A percentile compares a stretch with the other conserved stretches of the same genome.
Evolutionary conservation across 2,888 invertebrate genomes (phyloP).

Genomic region (Eudasyphora cyanicolor): DNA sequence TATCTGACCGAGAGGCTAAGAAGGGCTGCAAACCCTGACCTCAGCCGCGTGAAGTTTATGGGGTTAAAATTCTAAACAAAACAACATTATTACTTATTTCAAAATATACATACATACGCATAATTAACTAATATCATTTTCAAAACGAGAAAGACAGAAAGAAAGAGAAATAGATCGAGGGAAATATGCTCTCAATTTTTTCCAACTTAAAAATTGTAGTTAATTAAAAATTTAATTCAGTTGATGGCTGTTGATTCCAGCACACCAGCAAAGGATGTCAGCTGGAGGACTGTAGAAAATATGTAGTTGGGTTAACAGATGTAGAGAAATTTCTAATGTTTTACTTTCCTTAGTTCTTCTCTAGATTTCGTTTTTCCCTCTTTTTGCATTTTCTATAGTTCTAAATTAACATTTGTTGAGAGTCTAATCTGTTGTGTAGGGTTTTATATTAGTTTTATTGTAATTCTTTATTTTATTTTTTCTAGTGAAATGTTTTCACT

Average conservation of each 20-base stretch:
- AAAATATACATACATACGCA: no score
- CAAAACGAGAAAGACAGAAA: not conserved
- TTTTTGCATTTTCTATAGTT: not conserved
- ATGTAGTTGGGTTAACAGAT: constrained; percentile 1
- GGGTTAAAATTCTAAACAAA: not conserved
- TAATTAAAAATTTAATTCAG: constrained; percentile 2
- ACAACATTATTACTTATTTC: not conserved
- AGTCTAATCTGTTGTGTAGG: not conserved
- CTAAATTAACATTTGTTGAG: not conserved
- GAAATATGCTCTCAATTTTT: no score
- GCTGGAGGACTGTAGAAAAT: not conserved
- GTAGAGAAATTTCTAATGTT: not conserved
- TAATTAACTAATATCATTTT: constrained; percentile 19
- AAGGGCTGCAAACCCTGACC: not conserved
- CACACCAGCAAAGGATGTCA: not conserved
- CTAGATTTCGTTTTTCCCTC: no score
- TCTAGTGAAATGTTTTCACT: no score
- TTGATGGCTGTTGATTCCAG: no score
- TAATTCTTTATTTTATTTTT: not conserved
- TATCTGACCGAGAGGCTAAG: no score
- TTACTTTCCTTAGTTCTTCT: no score
- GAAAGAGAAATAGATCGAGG: no score
- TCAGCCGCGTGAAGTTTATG: not conserved
- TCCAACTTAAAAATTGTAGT: not conserved
- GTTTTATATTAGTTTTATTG: not conserved